Evolutionary conservation across 2,888 invertebrate species (phyloP).

Genomic region (Caenorhabditis auriculariae): DNA sequence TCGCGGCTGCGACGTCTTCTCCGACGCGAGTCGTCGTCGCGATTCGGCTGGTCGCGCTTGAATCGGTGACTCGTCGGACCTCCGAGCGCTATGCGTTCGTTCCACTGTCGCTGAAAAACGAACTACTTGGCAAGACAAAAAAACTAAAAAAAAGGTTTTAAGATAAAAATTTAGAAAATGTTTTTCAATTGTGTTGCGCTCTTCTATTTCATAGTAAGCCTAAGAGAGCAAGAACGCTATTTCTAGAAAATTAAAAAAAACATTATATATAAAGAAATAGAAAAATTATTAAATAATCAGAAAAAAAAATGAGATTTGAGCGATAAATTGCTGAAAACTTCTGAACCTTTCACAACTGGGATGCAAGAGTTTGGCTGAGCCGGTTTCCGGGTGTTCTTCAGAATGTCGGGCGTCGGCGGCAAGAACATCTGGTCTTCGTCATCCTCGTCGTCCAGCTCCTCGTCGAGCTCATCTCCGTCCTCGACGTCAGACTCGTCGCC

Average conservation of each 20-base stretch:
- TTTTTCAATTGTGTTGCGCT: no score
- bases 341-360: neutral
- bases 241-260: neutral
- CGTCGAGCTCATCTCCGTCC: constrained; percentile 36
- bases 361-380: no score
- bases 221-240: no score
- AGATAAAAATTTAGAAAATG: no score
- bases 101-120: no score
- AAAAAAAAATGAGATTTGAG: constrained; percentile 1
- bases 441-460: constrained; percentile 46
- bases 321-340: constrained; percentile 1
- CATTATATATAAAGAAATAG: neutral
- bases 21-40: constrained; percentile 19
- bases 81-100: no score
- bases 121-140: no score
- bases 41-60: no score
- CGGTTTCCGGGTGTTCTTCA: constrained; percentile 38
- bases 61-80: no score
- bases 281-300: neutral
- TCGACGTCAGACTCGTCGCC: constrained; percentile 40
- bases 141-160: no score
- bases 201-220: no score
- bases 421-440: constrained; percentile 41
- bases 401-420: constrained; percentile 52
- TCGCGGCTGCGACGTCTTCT: constrained; percentile 28